These are phyloP conservation scores for Sisor rabdophorus DNA, from an alignment of 2,113 vertebrate species.

Conservation along the genomic window DNA sequence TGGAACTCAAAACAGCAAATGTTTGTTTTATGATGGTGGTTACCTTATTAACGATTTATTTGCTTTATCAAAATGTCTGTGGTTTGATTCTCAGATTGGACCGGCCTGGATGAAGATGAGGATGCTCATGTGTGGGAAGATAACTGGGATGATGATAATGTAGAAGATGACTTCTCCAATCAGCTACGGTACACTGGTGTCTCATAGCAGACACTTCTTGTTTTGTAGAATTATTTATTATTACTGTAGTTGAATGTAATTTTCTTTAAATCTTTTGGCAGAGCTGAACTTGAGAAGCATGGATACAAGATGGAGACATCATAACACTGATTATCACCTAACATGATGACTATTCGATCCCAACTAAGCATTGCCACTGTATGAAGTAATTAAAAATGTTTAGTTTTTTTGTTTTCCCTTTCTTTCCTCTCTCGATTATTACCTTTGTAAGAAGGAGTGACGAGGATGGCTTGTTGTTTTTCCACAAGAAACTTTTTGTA, in stretches of 20 bases:
- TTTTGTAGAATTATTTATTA: background rate
- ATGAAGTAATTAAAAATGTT: conserved; percentile 28
- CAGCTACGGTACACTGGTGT: conserved; percentile 80
- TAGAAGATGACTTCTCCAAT: conserved; percentile 98
- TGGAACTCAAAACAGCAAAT: background rate
- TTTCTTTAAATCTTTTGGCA: conserved; percentile 58
- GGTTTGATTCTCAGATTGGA: conserved; percentile 80
- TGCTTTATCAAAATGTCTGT: background rate
- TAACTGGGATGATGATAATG: conserved; percentile 99
- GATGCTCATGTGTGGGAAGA: conserved; percentile 99
- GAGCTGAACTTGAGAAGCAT: conserved; percentile 97
- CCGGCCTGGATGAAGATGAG: conserved; percentile 95
- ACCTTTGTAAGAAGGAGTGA: conserved; percentile 51
- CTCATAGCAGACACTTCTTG: background rate
- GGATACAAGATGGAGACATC: conserved; percentile 99
- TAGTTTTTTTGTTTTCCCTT: too few species aligned
- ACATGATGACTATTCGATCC: conserved; percentile 31
- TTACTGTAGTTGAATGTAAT: conserved; percentile 4
- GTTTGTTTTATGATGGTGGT: background rate
- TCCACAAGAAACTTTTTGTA: conserved; percentile 7
- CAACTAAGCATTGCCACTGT: conserved; percentile 47
- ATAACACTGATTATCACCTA: conserved; percentile 62
- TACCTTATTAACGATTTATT: background rate
- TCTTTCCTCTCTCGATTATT: too few species aligned
- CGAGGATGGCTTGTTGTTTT: conserved; percentile 34